phyloP scores from a whole-genome alignment of 1,140 invertebrate species.

The Drosophila neocordata region DNA sequence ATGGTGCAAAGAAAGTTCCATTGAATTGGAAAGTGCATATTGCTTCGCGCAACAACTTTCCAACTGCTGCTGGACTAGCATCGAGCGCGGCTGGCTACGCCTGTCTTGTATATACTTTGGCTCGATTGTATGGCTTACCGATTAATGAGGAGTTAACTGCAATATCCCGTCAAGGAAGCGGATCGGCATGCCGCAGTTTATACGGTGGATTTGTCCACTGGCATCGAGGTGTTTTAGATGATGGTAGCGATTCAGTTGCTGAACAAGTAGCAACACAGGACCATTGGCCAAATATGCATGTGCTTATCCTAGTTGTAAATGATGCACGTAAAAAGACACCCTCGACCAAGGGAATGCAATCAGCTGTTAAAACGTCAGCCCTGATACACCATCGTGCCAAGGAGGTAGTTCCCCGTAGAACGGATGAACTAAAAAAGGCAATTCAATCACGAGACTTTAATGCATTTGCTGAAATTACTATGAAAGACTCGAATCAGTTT shows the following conservation, averaged over 20 bases:
- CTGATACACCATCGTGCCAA: conserved; percentile 90
- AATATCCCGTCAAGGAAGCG: conserved; percentile 95
- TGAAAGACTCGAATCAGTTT: conserved; percentile 99
- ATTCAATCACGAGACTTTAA: conserved; percentile 92
- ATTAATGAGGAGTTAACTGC: conserved; percentile 90
- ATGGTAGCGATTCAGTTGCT: conserved; percentile 94
- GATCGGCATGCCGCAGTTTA: conserved; percentile 97
- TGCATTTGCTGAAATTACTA: conserved; percentile 95
- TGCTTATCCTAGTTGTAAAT: conserved; percentile 95
- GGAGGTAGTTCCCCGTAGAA: conserved; percentile 88
- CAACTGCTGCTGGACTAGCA: conserved; percentile 98
- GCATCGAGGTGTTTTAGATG: conserved; percentile 88
- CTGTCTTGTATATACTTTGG: conserved; percentile 90
- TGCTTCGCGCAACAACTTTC: conserved; percentile 98
- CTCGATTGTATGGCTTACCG: conserved; percentile 89
- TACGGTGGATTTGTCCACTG: conserved; percentile 96
- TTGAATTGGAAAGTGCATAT: conserved; percentile 91
- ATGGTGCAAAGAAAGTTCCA: conserved; percentile 81
- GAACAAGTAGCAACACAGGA: conserved; percentile 87
- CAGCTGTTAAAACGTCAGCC: conserved; percentile 91
- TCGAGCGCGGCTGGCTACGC: conserved; percentile 99
- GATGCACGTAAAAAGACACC: conserved; percentile 93
- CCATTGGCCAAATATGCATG: conserved; percentile 96
- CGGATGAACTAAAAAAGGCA: conserved; percentile 85
- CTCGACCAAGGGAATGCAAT: conserved; percentile 96